phyloP scores from a whole-genome alignment of 1,140 invertebrate species.

The Apis dorsata region DNA sequence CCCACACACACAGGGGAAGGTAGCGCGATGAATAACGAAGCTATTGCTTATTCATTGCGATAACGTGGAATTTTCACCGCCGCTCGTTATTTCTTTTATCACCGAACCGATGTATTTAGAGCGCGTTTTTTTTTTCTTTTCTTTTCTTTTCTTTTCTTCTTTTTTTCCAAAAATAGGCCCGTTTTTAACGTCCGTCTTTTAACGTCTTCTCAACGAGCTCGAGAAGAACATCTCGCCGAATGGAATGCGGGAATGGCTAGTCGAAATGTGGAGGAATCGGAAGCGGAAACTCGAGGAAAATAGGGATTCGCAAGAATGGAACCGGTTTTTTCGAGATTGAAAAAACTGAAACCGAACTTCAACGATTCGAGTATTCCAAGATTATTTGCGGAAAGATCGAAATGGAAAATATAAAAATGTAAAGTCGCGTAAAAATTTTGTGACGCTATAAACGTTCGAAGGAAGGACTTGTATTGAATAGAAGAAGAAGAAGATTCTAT shows the following conservation, averaged over 20 bases:
- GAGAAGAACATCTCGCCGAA: too few relatives aligned
- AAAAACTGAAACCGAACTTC: neutral
- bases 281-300: neutral
- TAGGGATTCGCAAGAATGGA: neutral
- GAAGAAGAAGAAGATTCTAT: too few relatives aligned
- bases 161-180: too few relatives aligned
- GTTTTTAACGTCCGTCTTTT: too few relatives aligned
- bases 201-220: too few relatives aligned
- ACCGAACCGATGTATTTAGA: neutral
- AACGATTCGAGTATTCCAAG: neutral
- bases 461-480: too few relatives aligned
- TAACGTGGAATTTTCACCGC: constrained; percentile 15
- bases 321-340: neutral
- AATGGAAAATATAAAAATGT: neutral
- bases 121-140: neutral
- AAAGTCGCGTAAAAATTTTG: too few relatives aligned
- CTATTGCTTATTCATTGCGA: constrained; percentile 6
- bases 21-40: constrained; percentile 19
- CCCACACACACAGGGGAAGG: too few relatives aligned
- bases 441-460: too few relatives aligned
- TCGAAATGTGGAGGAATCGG: neutral
- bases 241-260: too few relatives aligned
- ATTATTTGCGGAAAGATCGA: neutral
- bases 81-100: neutral
- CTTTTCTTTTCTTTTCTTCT: neutral